Percentiles rank a stretch among this genome's conserved stretches.
These are phyloP conservation scores for Pterostichus niger DNA, from an alignment of 2,888 invertebrate genomes.

Conservation along the genomic window DNA sequence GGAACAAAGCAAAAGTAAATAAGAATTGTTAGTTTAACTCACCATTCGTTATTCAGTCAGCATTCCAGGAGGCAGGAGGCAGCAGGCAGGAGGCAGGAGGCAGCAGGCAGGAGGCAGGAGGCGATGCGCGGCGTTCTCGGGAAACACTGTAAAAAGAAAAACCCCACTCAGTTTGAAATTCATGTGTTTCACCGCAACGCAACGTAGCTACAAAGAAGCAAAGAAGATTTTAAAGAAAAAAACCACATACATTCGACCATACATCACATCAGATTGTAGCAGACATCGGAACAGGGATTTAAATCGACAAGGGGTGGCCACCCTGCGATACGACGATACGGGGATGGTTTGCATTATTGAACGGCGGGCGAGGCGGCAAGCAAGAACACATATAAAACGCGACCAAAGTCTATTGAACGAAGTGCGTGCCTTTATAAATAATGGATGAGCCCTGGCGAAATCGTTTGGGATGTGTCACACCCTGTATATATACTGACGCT, in stretches of 20 bases:
- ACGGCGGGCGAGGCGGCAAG: slow-evolving; percentile 53
- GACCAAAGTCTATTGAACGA: slow-evolving; percentile 65
- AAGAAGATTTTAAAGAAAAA: slow-evolving; percentile 58
- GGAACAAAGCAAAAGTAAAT: slow-evolving; percentile 27
- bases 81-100: neutral
- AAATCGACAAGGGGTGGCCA: slow-evolving; percentile 60
- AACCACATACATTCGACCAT: slow-evolving; percentile 57
- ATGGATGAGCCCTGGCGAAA: slow-evolving; percentile 52
- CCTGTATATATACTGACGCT: slow-evolving; percentile 6
- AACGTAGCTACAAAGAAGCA: slow-evolving; percentile 11
- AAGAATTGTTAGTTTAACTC: slow-evolving; percentile 49
- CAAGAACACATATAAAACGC: slow-evolving; percentile 57
- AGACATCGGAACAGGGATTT: slow-evolving; percentile 62
- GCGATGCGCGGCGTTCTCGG: neutral
- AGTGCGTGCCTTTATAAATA: slow-evolving; percentile 60
- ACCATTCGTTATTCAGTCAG: slow-evolving; percentile 45
- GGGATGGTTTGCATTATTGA: slow-evolving; percentile 65
- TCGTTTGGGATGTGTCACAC: slow-evolving; percentile 53
- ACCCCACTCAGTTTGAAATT: slow-evolving; percentile 52
- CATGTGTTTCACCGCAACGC: slow-evolving; percentile 53
- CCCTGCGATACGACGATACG: slow-evolving; percentile 3
- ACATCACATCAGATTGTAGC: slow-evolving; percentile 65
- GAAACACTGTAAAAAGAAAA: slow-evolving; percentile 43
- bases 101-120: neutral
- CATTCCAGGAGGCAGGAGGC: slow-evolving; percentile 10